Conservation (phyloP, 2,113 vertebrate genomes). For the Rhynchomys soricoides region DNA sequence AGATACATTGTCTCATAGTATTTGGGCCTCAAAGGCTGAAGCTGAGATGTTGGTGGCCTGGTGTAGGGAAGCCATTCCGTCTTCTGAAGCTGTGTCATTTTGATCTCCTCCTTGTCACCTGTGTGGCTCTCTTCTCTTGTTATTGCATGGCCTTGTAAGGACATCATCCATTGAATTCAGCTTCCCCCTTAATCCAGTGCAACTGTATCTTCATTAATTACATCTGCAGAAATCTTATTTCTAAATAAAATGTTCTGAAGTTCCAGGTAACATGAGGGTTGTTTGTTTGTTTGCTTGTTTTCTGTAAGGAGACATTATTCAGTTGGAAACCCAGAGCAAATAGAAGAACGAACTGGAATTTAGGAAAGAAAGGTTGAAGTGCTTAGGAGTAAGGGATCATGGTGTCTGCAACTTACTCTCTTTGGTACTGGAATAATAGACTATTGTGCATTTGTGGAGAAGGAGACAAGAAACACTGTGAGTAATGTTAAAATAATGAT, state of each 20-base stretch:
- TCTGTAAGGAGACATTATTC: background rate
- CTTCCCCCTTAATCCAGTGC: background rate
- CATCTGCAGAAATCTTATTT: background rate
- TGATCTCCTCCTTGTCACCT: background rate
- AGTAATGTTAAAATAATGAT: background rate
- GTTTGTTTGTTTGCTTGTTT: background rate
- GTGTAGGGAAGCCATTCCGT: background rate
- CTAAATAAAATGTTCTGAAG: constrained; percentile 19
- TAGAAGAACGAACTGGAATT: background rate
- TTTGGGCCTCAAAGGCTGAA: background rate
- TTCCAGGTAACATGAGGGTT: background rate
- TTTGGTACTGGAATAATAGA: background rate
- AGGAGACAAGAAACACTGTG: background rate
- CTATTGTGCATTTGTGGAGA: background rate
- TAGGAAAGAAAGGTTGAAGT: background rate
- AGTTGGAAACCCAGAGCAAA: background rate
- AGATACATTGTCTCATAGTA: background rate
- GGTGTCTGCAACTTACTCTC: background rate
- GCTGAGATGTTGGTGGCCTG: background rate
- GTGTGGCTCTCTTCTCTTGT: background rate
- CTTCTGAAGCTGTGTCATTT: background rate
- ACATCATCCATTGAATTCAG: background rate
- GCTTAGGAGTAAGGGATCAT: background rate
- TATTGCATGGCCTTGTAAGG: background rate
- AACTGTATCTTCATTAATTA: background rate